These are phyloP conservation scores for Drosophila neocordata DNA, from an alignment of 1,140 invertebrate species.

Conservation along the genomic window DNA sequence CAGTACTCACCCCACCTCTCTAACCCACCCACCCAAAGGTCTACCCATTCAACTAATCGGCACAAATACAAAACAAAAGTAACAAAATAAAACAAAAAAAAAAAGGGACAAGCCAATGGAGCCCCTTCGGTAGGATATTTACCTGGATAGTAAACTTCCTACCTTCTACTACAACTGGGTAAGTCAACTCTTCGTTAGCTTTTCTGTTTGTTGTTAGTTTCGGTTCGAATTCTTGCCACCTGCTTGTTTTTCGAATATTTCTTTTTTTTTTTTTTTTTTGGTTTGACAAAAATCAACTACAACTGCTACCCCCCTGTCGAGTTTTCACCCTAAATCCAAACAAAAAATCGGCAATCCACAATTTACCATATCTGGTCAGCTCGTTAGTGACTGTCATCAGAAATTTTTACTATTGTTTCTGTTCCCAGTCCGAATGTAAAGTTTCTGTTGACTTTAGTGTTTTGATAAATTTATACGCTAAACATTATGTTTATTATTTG, in stretches of 20 bases:
- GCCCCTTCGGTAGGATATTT: not conserved
- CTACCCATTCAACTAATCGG: not conserved
- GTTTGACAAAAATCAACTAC: conserved; percentile 2
- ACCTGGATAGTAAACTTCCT: conserved; percentile 21
- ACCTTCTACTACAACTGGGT: not conserved
- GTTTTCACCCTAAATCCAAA: not conserved
- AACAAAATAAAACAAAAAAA: conserved; percentile 23
- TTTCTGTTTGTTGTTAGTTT: conserved; percentile 5
- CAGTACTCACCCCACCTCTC: not conserved
- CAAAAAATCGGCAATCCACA: not conserved
- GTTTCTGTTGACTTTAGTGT: conserved; percentile 29
- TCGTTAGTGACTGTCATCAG: conserved; percentile 21
- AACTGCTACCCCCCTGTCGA: not conserved
- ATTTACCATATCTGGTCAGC: conserved; percentile 53
- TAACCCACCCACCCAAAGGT: not conserved
- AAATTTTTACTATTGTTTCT: conserved; percentile 56
- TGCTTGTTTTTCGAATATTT: conserved; percentile 47
- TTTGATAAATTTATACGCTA: conserved; percentile 79
- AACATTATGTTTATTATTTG: conserved; percentile 79
- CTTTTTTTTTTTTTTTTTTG: conserved; percentile 1
- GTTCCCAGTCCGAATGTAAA: conserved; percentile 44
- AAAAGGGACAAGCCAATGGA: not conserved
- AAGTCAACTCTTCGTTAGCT: conserved; percentile 49
- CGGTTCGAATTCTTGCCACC: conserved; percentile 1
- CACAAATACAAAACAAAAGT: conserved; percentile 25